phyloP scores from a whole-genome alignment of 37 sponge, comb jelly and placozoan genomes.

The Theonella swinhoei region DNA sequence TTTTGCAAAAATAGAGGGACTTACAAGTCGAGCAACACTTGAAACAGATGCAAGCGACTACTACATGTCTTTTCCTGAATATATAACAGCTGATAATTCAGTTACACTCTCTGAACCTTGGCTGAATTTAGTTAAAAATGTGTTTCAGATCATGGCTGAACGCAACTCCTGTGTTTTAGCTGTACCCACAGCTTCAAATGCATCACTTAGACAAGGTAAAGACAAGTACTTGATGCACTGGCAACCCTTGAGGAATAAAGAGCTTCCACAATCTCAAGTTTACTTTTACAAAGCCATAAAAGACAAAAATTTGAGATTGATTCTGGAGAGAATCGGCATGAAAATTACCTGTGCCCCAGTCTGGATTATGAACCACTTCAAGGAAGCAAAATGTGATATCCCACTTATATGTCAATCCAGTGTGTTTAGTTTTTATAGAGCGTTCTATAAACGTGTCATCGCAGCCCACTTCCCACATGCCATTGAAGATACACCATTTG shows the following conservation, averaged over 20 bases:
- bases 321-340: slow-evolving; percentile 51
- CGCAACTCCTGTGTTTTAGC: slow-evolving; percentile 12
- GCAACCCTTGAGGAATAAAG: background rate
- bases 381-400: slow-evolving; percentile 9
- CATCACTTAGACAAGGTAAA: background rate
- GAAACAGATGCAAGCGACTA: slow-evolving; percentile 4
- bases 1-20: background rate
- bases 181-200: background rate
- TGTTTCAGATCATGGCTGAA: slow-evolving; percentile 1
- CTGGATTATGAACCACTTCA: slow-evolving; percentile 15
- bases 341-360: slow-evolving; percentile 42
- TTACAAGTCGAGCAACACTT: background rate
- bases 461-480: background rate
- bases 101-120: slow-evolving; percentile 4
- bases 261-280: slow-evolving; percentile 8
- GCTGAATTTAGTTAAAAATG: background rate
- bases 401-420: slow-evolving; percentile 6
- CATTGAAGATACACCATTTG: slow-evolving; percentile 3
- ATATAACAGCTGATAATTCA: background rate
- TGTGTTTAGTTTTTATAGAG: slow-evolving; percentile 40
- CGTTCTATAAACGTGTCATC: background rate
- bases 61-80: slow-evolving; percentile 43
- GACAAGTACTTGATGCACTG: background rate
- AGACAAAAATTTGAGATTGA: background rate
- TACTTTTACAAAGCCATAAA: slow-evolving; percentile 5